These are phyloP conservation scores for Enteromius fasciolatus DNA, from an alignment of 2,797 vertebrate genomes.

Conservation along the genomic window DNA sequence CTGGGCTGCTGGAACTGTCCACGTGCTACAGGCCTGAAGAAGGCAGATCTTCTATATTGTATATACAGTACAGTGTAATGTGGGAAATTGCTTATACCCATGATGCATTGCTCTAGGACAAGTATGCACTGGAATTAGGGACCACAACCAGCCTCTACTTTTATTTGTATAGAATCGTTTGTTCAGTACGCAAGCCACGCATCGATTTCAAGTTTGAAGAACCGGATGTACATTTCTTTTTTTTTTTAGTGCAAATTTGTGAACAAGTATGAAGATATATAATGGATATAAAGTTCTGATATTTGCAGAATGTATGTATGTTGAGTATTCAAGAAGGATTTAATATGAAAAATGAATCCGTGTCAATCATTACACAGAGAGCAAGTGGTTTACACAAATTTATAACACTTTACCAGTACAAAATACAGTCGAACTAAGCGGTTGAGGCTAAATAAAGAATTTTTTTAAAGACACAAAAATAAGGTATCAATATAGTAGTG, in stretches of 20 bases:
- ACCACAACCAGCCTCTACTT: constrained; percentile 66
- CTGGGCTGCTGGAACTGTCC: constrained; percentile 6
- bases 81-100: constrained; percentile 33
- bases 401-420: constrained; percentile 85
- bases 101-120: constrained; percentile 42
- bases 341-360: constrained; percentile 39
- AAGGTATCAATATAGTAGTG: constrained; percentile 79
- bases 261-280: constrained; percentile 50
- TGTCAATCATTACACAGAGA: constrained; percentile 59
- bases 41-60: constrained; percentile 4
- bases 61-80: not conserved
- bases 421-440: constrained; percentile 82
- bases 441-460: constrained; percentile 79
- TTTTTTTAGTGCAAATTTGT: constrained; percentile 50
- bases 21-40: constrained; percentile 8
- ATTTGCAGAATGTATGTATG: constrained; percentile 57
- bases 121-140: constrained; percentile 66
- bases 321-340: constrained; percentile 35
- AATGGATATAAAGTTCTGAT: constrained; percentile 44
- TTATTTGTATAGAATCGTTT: constrained; percentile 59
- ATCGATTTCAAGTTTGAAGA: constrained; percentile 61
- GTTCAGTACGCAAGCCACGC: constrained; percentile 55
- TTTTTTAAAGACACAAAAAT: constrained; percentile 82
- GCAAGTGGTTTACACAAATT: constrained; percentile 77
- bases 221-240: constrained; percentile 54